Conservation (phyloP, 2,888 invertebrate genomes). For the Teinopalpus imperialis region DNA sequence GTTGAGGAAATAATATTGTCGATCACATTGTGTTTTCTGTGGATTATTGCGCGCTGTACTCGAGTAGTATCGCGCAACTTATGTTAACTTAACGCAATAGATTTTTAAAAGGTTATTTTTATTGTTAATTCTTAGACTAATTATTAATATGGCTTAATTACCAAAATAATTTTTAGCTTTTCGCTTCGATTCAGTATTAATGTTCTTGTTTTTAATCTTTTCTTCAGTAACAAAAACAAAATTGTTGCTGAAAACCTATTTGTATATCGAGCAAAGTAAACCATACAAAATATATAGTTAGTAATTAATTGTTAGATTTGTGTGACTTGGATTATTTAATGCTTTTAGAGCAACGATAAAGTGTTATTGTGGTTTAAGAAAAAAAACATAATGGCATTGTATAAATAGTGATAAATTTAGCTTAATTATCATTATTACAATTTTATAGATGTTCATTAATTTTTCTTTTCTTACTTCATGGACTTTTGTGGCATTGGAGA, state of each 20-base stretch:
- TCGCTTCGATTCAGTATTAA: slow-evolving; percentile 80
- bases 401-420: slow-evolving; percentile 81
- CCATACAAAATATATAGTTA: slow-evolving; percentile 78
- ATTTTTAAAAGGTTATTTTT: slow-evolving; percentile 56
- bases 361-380: slow-evolving; percentile 81
- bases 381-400: slow-evolving; percentile 80
- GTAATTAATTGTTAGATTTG: slow-evolving; percentile 82
- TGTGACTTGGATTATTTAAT: slow-evolving; percentile 80
- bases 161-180: slow-evolving; percentile 72
- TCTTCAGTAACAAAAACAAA: slow-evolving; percentile 56
- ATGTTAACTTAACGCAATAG: slow-evolving; percentile 59
- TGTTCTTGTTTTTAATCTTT: slow-evolving; percentile 55
- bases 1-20: slow-evolving; percentile 47
- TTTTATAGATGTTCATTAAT: slow-evolving; percentile 82
- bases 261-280: slow-evolving; percentile 80
- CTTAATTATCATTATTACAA: slow-evolving; percentile 81
- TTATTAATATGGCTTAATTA: slow-evolving; percentile 70
- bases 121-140: slow-evolving; percentile 65
- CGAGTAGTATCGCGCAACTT: slow-evolving; percentile 72
- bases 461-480: slow-evolving; percentile 79
- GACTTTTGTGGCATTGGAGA: slow-evolving; percentile 81
- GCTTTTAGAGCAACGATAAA: slow-evolving; percentile 79
- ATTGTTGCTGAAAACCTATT: slow-evolving; percentile 66
- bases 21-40: slow-evolving; percentile 58
- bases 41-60: slow-evolving; percentile 56